These are phyloP conservation scores for Aphaenogaster rudis DNA, from an alignment of 1,140 invertebrate genomes.

Conservation along the genomic window DNA sequence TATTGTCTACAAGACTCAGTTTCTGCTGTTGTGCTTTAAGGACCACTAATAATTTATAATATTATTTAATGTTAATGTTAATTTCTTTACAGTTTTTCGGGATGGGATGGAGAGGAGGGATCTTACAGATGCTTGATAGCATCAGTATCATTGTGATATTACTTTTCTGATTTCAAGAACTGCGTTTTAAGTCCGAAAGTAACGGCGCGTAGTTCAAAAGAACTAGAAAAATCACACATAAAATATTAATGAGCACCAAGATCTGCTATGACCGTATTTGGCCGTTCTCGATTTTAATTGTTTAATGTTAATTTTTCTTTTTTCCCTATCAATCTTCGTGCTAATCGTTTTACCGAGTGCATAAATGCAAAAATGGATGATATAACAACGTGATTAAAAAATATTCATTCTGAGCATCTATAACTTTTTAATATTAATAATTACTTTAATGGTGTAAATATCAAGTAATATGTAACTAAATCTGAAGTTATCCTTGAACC, in stretches of 20 bases:
- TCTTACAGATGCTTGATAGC: no score
- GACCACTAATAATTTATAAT: background rate
- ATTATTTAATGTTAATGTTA: background rate
- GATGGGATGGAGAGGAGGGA: no score
- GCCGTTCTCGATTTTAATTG: no score
- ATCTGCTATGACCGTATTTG: no score
- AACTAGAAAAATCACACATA: no score
- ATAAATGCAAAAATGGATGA: background rate
- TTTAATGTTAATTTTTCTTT: background rate
- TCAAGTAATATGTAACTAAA: background rate
- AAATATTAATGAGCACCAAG: no score
- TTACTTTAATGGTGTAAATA: background rate
- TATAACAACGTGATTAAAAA: background rate
- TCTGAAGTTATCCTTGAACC: conserved; percentile 7
- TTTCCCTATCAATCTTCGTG: background rate
- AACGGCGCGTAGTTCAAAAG: no score
- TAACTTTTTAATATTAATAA: background rate
- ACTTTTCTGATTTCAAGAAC: no score
- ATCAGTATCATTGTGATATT: no score
- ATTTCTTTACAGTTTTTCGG: no score
- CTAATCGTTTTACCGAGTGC: background rate
- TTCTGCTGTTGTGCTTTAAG: background rate
- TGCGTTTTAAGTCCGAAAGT: no score
- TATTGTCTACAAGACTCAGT: background rate
- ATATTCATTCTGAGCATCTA: background rate